Evolutionary conservation across 2,797 vertebrate species (phyloP).

Genomic region (Triplophysa yarkandensis): DNA sequence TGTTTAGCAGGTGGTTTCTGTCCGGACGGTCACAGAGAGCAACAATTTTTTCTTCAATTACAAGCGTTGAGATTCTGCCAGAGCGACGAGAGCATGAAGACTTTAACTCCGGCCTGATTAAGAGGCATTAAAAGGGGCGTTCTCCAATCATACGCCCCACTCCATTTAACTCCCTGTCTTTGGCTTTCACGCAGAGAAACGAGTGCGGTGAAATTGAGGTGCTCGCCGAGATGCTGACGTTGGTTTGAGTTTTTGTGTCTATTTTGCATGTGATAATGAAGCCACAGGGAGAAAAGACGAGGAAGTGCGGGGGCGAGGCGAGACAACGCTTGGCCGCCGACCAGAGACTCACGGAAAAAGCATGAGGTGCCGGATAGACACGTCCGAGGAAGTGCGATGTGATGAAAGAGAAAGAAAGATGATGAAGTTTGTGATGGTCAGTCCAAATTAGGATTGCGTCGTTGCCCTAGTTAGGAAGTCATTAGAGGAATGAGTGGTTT

Average conservation of each 20-base stretch:
- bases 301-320: slow-evolving; percentile 43
- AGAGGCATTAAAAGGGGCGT: slow-evolving; percentile 39
- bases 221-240: slow-evolving; percentile 51
- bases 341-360: slow-evolving; percentile 7
- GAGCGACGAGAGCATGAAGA: slow-evolving; percentile 59
- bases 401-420: background rate
- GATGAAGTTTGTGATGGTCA: slow-evolving; percentile 9
- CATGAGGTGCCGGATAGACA: background rate
- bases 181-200: slow-evolving; percentile 9
- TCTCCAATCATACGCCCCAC: background rate
- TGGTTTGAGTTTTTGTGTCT: slow-evolving; percentile 54
- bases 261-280: slow-evolving; percentile 73
- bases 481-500: slow-evolving; percentile 65
- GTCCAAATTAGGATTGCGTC: slow-evolving; percentile 68
- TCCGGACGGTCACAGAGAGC: slow-evolving; percentile 48
- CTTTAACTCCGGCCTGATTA: slow-evolving; percentile 60
- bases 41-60: slow-evolving; percentile 64
- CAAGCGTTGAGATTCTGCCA: slow-evolving; percentile 50
- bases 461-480: slow-evolving; percentile 77
- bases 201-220: slow-evolving; percentile 32
- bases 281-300: slow-evolving; percentile 60
- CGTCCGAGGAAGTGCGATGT: background rate
- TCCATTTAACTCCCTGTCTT: slow-evolving; percentile 11
- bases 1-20: slow-evolving; percentile 45
- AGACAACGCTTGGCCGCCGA: slow-evolving; percentile 14